Percentiles rank a stretch among this genome's conserved stretches.
Conservation (phyloP, 1,140 invertebrate genomes). For the Thrips palmi region DNA sequence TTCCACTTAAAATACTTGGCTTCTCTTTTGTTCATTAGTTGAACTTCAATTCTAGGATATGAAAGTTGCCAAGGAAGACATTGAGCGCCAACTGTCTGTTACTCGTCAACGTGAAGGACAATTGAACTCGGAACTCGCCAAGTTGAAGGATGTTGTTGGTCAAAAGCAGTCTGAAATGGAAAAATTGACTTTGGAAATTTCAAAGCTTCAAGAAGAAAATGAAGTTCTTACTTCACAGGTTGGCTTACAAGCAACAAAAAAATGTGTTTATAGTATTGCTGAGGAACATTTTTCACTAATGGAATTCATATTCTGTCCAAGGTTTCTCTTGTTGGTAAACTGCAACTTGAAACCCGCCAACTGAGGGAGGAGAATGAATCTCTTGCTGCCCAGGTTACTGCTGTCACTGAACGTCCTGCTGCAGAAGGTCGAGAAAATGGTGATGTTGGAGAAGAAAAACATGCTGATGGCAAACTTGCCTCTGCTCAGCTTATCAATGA, state of each 20-base stretch:
- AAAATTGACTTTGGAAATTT: conserved; percentile 15
- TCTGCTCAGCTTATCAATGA: not conserved
- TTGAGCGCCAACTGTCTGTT: too few relatives aligned
- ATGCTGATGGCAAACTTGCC: not conserved
- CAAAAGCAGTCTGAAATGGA: conserved; percentile 15
- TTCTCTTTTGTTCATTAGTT: too few relatives aligned
- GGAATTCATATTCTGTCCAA: conserved; percentile 7
- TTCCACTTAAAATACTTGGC: too few relatives aligned
- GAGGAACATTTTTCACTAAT: conserved; percentile 7
- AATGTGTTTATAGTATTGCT: conserved; percentile 8
- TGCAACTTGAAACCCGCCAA: conserved; percentile 20
- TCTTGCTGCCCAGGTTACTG: conserved; percentile 22
- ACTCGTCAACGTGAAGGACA: too few relatives aligned
- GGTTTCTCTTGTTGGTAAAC: conserved; percentile 14
- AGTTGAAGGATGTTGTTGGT: conserved; percentile 22
- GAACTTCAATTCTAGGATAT: too few relatives aligned
- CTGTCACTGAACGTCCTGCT: conserved; percentile 22
- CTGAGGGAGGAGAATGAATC: conserved; percentile 28
- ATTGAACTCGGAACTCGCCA: conserved; percentile 22
- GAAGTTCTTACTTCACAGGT: conserved; percentile 31
- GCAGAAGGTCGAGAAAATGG: conserved; percentile 31
- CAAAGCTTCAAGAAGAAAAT: conserved; percentile 27
- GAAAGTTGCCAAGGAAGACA: too few relatives aligned
- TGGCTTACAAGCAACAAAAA: conserved; percentile 15
- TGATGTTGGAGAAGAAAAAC: conserved; percentile 15